phyloP scores from a whole-genome alignment of 2,888 invertebrate species.

The Tenthredo distinguenda region DNA sequence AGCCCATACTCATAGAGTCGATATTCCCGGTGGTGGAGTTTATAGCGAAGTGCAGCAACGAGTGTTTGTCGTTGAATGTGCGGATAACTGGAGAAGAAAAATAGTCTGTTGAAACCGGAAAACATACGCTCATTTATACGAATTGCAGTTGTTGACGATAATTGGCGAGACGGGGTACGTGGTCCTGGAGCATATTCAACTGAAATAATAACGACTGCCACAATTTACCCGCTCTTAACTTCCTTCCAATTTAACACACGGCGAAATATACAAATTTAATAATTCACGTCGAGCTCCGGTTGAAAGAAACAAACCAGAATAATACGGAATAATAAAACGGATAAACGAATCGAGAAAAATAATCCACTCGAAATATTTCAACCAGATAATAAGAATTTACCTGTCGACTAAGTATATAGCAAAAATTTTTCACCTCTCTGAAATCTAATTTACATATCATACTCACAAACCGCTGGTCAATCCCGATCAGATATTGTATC shows the following conservation, averaged over 20 bases:
- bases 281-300: not conserved
- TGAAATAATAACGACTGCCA: slow-evolving; percentile 1
- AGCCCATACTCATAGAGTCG: slow-evolving; percentile 27
- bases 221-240: not conserved
- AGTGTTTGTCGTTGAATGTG: slow-evolving; percentile 21
- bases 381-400: not conserved
- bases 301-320: not conserved
- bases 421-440: not conserved
- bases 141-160: slow-evolving; percentile 30
- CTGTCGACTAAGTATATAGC: not conserved
- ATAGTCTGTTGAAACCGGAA: slow-evolving; percentile 6
- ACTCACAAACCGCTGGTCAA: not conserved
- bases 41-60: not conserved
- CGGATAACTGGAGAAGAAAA: not conserved
- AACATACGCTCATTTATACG: not conserved
- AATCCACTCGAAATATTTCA: not conserved
- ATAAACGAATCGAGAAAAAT: not conserved
- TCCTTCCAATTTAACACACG: slow-evolving; percentile 4
- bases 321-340: not conserved
- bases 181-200: not conserved
- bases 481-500: not conserved
- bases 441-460: not conserved
- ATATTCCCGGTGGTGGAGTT: slow-evolving; percentile 13
- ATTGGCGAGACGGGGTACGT: slow-evolving; percentile 8
- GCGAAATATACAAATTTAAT: not conserved